Base-by-base conservation (phyloP, 2,797 vertebrate genomes). In the Rhinophrynus dorsalis region DNA sequence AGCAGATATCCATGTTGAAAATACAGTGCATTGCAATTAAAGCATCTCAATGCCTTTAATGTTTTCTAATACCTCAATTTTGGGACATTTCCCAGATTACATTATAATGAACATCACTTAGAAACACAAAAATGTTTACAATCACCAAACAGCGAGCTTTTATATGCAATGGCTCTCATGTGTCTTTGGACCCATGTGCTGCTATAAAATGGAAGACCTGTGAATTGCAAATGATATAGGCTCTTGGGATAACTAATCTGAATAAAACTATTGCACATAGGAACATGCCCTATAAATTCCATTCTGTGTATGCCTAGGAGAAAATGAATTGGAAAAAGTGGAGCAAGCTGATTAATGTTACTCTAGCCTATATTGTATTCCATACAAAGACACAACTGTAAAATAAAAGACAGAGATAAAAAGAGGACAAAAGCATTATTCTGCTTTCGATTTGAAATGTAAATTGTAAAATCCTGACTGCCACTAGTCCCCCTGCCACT, bases 51-150 rank as follows among this genome's bases (percentile, higher is more conserved):
- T 17, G 17, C 32, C 18, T 57, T 47, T 33, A 56, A 35, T 63
- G 59, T 65, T 73, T 66, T 66, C 24, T 59, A 35, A 35, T 26
- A 58, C 51, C 17, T 64, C 24, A 40, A 57, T 40, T 37, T 58
- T 72, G 52, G 60, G 68, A 62, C 32, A 64, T 30, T 50, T 65
- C 61, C 68, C 60, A 72, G 68, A 71, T 57, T 50, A 58, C 50
- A 50, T n/a, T 71, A 65, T 65, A 64, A 30, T 65, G 20, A 58
- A 44, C 44, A 65, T 65, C 51, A 57, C 40, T 58, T 58, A 72
- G 33, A 56, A 72, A 32, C 24, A 72, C 68, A 56, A 72, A 72
- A 62, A 32, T 44, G 52, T 57, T 72, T 72, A 65, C 44, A 58
- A 27, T 51, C 44, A 58, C 38, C 24, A 6, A 48, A 15, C 33